Evolutionary conservation across 2,797 vertebrate genomes (phyloP).

Genomic region (Myotis findleyi): DNA sequence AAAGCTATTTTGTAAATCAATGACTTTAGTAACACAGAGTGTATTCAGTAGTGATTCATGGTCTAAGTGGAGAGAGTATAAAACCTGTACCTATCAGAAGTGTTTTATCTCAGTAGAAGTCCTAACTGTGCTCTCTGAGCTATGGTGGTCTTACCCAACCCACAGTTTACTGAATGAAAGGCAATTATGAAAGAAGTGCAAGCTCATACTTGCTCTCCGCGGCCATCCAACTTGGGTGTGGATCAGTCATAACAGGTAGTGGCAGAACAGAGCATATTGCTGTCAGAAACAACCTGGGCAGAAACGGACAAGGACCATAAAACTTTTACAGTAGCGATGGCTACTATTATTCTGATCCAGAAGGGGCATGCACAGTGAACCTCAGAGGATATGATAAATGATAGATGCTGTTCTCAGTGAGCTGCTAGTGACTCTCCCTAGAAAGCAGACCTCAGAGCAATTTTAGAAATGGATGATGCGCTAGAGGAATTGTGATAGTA

Average conservation of each 20-base stretch:
- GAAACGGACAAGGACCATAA: neutral
- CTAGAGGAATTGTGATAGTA: neutral
- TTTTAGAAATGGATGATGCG: constrained; percentile 36
- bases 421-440: neutral
- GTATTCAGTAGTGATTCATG: constrained; percentile 66
- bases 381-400: neutral
- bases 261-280: neutral
- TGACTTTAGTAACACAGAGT: constrained; percentile 70
- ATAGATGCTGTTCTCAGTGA: neutral
- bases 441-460: constrained; percentile 32
- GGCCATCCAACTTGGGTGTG: neutral
- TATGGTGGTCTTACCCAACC: neutral
- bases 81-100: constrained; percentile 75
- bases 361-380: neutral
- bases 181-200: neutral
- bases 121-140: constrained; percentile 39
- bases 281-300: neutral
- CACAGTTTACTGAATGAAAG: constrained; percentile 53
- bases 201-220: neutral
- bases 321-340: neutral
- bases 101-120: constrained; percentile 61
- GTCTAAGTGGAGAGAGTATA: constrained; percentile 75
- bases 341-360: neutral
- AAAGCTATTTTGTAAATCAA: constrained; percentile 83
- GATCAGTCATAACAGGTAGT: neutral